phyloP scores from a whole-genome alignment of 1,140 invertebrate species.

The Aphaenogaster ashmeadi region DNA sequence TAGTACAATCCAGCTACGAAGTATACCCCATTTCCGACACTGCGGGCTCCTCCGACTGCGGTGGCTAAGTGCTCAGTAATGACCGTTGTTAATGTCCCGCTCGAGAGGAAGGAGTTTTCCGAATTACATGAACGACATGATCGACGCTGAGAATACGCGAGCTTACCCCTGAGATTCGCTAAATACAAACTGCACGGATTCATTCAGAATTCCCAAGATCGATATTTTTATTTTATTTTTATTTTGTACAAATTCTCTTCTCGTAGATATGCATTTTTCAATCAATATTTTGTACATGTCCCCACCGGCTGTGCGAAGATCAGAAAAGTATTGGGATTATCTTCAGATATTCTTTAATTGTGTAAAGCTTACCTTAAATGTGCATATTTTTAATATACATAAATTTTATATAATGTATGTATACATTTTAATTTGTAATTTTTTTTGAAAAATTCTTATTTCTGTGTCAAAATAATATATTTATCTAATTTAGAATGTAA shows the following conservation, averaged over 20 bases:
- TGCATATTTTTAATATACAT: neutral
- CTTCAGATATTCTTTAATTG: neutral
- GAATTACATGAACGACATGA: neutral
- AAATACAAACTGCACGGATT: neutral
- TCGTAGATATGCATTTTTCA: neutral
- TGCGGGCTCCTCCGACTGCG: constrained; percentile 24
- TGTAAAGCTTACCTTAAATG: neutral
- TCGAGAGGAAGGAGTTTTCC: constrained; percentile 27
- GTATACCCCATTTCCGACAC: constrained; percentile 75
- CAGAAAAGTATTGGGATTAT: neutral
- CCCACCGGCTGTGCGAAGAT: neutral
- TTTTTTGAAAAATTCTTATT: neutral
- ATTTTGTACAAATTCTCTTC: neutral
- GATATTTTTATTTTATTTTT: constrained; percentile 18
- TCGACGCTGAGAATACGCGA: constrained; percentile 11
- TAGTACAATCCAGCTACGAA: constrained; percentile 78
- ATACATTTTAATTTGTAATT: neutral
- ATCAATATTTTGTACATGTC: constrained; percentile 11
- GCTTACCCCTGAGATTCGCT: neutral
- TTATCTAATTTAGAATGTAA: neutral
- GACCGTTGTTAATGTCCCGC: constrained; percentile 68
- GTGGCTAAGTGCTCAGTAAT: constrained; percentile 63
- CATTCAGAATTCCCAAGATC: neutral
- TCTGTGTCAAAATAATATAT: constrained; percentile 5
- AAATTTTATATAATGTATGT: neutral